Evolutionary conservation across 1,140 invertebrate species (phyloP), one percentile per base, ranked within the genome.

Genomic region (Achroia grisella): DNA sequence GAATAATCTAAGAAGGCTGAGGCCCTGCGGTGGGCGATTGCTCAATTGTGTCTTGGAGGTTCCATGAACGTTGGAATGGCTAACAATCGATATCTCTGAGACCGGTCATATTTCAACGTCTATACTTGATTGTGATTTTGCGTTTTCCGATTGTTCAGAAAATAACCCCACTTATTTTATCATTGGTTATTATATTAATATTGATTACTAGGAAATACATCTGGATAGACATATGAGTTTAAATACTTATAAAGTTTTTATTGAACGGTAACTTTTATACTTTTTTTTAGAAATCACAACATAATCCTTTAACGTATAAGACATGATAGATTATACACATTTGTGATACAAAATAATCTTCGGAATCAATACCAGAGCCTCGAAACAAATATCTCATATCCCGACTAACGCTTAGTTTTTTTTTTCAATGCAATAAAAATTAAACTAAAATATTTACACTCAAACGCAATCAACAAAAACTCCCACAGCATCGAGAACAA

Each of bases 401-500:
- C 17, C 17, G 6, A 23, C 27, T 32, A 35, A 39, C 29, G 35
- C 17, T 2, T 23, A 23, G 17, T 23, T 23, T 23, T 23, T 23
- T 23, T 23, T 23, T 23, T 23, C 31, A 36, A 39, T 10, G 37
- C 31, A 48, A 57, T 39, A 52, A 57, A 52, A 67, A 55, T 53
- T 63, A 63, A 62, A 65, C 54, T 54, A 75, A 65, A 72, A 74
- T 71, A 76, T 76, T 76, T 75, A 72, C 63, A 73, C 63, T 72
- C 55, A 51, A 66, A 64, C 45, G 56, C 62, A 68, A 68, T 69
- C 70, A 70, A 76, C 71, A 70, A 75, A 78, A 73, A 73, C 77
- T 80, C 76, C 69, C 71, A 78, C 74, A 75, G 59, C 64, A 69
- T 63, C 60, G 61, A 71, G 72, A 82, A 84, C 78, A 84, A 84